Evolutionary conservation across 2,113 vertebrate species (phyloP).

Genomic region (Oenanthe oenanthe): DNA sequence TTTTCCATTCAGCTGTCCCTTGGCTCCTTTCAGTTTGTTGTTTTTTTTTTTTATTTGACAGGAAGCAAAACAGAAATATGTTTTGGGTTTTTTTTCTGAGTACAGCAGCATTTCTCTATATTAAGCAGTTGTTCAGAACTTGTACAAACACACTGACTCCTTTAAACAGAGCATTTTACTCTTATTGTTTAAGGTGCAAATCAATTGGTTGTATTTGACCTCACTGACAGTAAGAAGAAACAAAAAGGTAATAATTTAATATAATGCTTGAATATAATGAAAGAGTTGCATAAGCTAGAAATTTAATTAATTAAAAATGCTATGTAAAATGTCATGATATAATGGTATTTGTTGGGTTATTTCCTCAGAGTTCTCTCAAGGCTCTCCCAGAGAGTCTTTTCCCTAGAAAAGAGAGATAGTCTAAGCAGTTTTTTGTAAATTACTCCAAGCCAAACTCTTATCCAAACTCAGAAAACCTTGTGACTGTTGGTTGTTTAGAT

Average conservation of each 20-base stretch:
- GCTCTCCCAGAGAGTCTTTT: background rate
- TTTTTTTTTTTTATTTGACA: background rate
- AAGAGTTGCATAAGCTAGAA: background rate
- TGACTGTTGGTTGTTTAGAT: background rate
- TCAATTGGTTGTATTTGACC: background rate
- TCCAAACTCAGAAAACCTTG: background rate
- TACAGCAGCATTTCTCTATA: background rate
- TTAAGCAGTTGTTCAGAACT: background rate
- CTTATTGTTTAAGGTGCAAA: background rate
- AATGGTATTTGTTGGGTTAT: background rate
- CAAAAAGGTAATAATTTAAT: background rate
- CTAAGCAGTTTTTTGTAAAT: background rate
- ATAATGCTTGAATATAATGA: background rate
- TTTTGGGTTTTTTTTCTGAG: background rate
- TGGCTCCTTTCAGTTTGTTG: background rate
- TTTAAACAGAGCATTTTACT: background rate
- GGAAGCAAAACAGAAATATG: background rate
- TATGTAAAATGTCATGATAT: rapidly evolving
- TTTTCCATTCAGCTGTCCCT: background rate
- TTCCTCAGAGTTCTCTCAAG: background rate
- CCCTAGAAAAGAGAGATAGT: background rate
- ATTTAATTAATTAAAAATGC: background rate
- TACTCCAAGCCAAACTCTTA: background rate
- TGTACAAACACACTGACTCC: background rate
- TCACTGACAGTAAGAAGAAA: background rate